These are phyloP conservation scores for Periphyllus acericola DNA, from an alignment of 2,888 invertebrate species.

Conservation along the genomic window DNA sequence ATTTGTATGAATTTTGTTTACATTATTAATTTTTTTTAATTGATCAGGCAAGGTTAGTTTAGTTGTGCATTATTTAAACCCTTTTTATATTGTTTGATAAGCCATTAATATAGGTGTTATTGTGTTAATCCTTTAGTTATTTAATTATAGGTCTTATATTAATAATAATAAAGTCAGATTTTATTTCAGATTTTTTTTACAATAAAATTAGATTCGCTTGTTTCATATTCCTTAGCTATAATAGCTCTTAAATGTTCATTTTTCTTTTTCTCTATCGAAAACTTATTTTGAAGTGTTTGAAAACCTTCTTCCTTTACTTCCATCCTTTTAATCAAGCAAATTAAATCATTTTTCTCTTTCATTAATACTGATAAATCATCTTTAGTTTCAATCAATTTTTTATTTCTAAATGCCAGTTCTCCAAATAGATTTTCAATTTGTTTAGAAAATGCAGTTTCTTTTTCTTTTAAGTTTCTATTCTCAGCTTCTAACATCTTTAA, in stretches of 20 bases:
- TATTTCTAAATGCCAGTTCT: constrained; percentile 11
- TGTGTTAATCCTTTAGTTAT: too few species aligned
- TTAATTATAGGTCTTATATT: too few species aligned
- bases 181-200: too few species aligned
- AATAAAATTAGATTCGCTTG: not conserved
- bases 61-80: too few species aligned
- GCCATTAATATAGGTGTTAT: too few species aligned
- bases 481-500: constrained; percentile 15
- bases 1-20: too few species aligned
- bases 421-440: constrained; percentile 17
- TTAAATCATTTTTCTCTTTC: constrained; percentile 46
- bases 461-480: constrained; percentile 21
- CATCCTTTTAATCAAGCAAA: constrained; percentile 11
- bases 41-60: too few species aligned
- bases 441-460: not conserved
- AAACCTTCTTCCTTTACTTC: constrained; percentile 21
- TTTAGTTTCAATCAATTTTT: constrained; percentile 1
- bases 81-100: too few species aligned
- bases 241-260: constrained; percentile 32
- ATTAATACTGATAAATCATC: not conserved
- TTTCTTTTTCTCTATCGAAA: not conserved
- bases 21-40: too few species aligned
- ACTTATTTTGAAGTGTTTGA: not conserved
- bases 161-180: too few species aligned
- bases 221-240: constrained; percentile 14